These are phyloP conservation scores for Corythornis vintsioides DNA, from an alignment of 2,113 vertebrate genomes.

Conservation along the genomic window DNA sequence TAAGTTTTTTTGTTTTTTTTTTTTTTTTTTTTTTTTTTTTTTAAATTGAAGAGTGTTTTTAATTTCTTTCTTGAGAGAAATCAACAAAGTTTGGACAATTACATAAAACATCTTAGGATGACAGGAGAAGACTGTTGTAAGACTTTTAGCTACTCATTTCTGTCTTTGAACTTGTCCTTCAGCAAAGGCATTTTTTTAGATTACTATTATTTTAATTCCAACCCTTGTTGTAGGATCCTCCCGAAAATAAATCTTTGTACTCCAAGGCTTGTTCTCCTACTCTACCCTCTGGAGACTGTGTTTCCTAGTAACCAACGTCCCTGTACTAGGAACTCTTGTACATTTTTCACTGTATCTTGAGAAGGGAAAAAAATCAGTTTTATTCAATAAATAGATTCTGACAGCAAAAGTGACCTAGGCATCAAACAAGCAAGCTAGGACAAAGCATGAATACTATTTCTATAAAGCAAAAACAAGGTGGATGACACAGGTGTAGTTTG, in stretches of 20 bases:
- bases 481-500: background rate
- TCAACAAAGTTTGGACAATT: background rate
- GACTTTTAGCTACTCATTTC: background rate
- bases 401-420: conserved; percentile 51
- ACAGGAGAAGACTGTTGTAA: background rate
- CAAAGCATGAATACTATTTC: conserved; percentile 5
- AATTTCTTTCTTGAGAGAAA: background rate
- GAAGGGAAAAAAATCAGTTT: conserved; percentile 18
- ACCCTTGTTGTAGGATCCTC: background rate
- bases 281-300: conserved; percentile 17
- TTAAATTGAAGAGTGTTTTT: background rate
- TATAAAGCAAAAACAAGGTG: background rate
- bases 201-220: conserved; percentile 24
- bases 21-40: background rate
- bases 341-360: conserved; percentile 47
- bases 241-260: conserved; percentile 32
- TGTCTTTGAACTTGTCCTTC: background rate
- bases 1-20: background rate
- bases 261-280: conserved; percentile 2
- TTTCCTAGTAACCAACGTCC: conserved; percentile 51
- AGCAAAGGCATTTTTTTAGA: background rate
- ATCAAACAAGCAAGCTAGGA: background rate
- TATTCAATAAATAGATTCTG: conserved; percentile 57
- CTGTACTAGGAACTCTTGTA: background rate
- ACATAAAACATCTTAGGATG: background rate